Conservation (phyloP, 2,797 vertebrate genomes). For the Gobionotothen gibberifrons region DNA sequence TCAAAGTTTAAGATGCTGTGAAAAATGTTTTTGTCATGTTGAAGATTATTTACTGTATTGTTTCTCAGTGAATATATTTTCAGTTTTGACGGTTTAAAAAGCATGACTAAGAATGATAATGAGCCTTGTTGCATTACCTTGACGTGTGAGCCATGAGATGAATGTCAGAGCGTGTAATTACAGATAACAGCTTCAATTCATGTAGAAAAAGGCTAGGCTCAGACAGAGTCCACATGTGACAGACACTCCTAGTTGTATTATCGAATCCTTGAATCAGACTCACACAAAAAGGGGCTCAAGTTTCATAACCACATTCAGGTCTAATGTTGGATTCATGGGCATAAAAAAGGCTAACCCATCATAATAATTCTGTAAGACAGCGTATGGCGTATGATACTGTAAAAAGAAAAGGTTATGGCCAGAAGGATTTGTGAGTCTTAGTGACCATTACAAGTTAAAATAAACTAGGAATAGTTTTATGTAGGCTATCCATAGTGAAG, state of each 20-base stretch:
- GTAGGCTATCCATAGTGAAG: background rate
- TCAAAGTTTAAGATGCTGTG: slow-evolving; percentile 7
- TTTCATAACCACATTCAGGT: background rate
- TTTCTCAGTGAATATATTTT: slow-evolving; percentile 7
- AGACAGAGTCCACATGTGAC: slow-evolving; percentile 9
- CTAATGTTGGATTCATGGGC: slow-evolving; percentile 4
- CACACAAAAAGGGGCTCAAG: background rate
- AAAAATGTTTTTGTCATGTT: slow-evolving; percentile 10
- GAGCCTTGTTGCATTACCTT: slow-evolving; percentile 2
- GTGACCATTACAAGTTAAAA: too few species aligned
- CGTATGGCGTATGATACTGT: background rate
- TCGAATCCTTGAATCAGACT: slow-evolving; percentile 3
- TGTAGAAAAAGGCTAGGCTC: slow-evolving; percentile 1
- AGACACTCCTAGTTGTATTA: background rate
- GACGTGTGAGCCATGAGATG: background rate
- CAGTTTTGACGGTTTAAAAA: slow-evolving; percentile 12
- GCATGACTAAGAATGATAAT: background rate
- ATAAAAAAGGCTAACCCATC: background rate
- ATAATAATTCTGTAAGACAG: background rate
- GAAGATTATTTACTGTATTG: background rate
- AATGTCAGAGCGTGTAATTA: too few species aligned
- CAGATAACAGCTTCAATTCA: too few species aligned
- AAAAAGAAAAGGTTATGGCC: background rate
- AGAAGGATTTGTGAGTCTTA: background rate
- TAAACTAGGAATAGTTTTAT: background rate